Conservation (phyloP, 2,797 vertebrate genomes). For the Pelodytes ibericus region DNA sequence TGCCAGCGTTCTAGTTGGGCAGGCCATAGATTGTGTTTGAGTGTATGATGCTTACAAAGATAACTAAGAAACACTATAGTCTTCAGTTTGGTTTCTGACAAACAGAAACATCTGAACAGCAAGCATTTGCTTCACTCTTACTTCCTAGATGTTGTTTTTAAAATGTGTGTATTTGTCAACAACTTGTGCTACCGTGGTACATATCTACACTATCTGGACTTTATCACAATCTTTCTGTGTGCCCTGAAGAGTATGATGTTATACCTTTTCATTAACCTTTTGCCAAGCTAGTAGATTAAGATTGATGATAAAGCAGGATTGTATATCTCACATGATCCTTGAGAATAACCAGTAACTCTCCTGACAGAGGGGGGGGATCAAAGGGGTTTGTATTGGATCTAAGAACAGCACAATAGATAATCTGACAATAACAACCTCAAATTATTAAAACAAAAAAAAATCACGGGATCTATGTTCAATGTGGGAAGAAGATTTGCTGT, state of each 20-base stretch:
- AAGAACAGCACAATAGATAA: too few species aligned
- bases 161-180: not conserved
- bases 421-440: too few species aligned
- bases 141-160: not conserved
- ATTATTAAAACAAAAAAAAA: too few species aligned
- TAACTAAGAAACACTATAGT: not conserved
- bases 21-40: slow-evolving; percentile 42
- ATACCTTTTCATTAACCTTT: slow-evolving; percentile 40
- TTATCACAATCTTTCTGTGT: slow-evolving; percentile 5
- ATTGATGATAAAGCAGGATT: slow-evolving; percentile 25
- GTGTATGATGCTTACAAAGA: slow-evolving; percentile 8
- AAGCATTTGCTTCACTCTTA: not conserved
- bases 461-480: too few species aligned
- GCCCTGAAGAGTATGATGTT: slow-evolving; percentile 11
- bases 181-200: not conserved
- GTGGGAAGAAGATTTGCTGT: too few species aligned
- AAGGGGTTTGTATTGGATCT: too few species aligned
- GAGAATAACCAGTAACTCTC: slow-evolving; percentile 32
- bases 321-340: slow-evolving; percentile 10
- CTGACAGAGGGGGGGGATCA: not conserved
- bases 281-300: slow-evolving; percentile 42
- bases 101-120: not conserved
- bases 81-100: not conserved
- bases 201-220: slow-evolving; percentile 13
- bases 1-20: slow-evolving; percentile 37